Conservation (phyloP, 1,140 invertebrate genomes). For the Cylas formicarius region DNA sequence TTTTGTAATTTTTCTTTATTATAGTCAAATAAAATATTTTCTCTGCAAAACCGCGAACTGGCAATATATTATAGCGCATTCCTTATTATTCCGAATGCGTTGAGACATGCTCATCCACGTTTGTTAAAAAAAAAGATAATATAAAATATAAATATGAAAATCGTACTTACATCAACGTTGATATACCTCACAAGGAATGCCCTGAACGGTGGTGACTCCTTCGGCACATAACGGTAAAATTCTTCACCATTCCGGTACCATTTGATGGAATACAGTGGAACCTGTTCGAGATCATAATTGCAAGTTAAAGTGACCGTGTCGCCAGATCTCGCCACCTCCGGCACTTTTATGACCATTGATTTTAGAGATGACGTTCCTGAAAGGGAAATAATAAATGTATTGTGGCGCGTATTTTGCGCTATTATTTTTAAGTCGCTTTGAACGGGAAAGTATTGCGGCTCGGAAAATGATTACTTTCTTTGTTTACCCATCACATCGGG, state of each 20-base stretch:
- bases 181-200: constrained; percentile 60
- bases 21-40: no score
- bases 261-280: constrained; percentile 71
- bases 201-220: constrained; percentile 57
- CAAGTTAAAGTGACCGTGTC: constrained; percentile 62
- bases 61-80: no score
- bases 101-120: neutral
- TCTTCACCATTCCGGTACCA: constrained; percentile 76
- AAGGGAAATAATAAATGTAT: constrained; percentile 24
- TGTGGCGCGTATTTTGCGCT: no score
- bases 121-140: constrained; percentile 3
- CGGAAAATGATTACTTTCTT: no score
- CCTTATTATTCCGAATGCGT: no score
- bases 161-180: constrained; percentile 65
- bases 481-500: no score
- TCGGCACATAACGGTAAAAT: constrained; percentile 71
- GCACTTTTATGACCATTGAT: constrained; percentile 51
- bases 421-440: no score
- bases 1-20: no score
- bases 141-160: neutral
- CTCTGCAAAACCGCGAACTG: no score
- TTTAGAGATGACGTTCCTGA: constrained; percentile 32
- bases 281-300: constrained; percentile 65
- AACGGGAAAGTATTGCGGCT: no score
- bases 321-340: constrained; percentile 56